phyloP scores from a whole-genome alignment of 2,113 vertebrate species.

The Mystacornis crossleyi region DNA sequence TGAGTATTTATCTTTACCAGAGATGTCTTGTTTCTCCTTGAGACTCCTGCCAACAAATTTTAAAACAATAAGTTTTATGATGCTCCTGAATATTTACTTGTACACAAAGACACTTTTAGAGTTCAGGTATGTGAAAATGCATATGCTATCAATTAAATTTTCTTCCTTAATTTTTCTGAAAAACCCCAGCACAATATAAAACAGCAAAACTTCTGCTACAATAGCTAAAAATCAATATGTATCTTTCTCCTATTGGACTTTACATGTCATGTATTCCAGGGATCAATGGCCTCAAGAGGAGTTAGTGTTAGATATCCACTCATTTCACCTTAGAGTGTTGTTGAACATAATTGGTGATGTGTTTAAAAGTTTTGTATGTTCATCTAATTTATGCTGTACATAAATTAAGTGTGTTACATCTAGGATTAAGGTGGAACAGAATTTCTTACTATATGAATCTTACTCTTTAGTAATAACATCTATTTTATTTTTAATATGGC shows the following conservation, averaged over 20 bases:
- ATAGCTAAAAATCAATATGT: background rate
- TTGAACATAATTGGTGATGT: rapidly evolving
- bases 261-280: background rate
- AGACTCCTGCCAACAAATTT: background rate
- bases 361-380: background rate
- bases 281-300: background rate
- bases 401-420: background rate
- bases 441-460: background rate
- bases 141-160: background rate
- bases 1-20: background rate
- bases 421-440: background rate
- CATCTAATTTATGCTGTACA: background rate
- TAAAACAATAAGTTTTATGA: background rate
- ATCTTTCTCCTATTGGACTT: background rate
- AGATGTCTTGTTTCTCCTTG: background rate
- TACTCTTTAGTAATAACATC: background rate
- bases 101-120: background rate
- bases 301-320: background rate
- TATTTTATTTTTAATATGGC: background rate
- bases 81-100: background rate
- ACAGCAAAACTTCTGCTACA: background rate
- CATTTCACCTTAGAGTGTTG: background rate
- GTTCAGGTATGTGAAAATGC: background rate
- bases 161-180: rapidly evolving
- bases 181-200: background rate